phyloP scores from a whole-genome alignment of 2,797 vertebrate species.

The Acrocephalus scirpaceus region DNA sequence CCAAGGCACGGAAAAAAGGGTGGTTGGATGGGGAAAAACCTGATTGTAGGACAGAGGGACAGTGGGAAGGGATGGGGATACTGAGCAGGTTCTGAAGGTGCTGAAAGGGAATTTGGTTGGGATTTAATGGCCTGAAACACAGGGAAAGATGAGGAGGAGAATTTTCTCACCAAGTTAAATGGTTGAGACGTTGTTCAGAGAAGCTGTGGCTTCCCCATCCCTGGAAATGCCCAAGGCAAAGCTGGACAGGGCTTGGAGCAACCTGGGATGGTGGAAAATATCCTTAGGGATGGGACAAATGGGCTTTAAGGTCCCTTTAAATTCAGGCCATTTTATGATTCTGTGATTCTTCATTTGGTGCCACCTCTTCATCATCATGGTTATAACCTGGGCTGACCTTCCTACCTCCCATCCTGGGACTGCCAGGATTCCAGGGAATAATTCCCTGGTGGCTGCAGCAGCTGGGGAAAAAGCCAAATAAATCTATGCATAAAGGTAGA shows the following conservation, averaged over 20 bases:
- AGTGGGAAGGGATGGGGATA: not conserved
- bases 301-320: not conserved
- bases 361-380: not conserved
- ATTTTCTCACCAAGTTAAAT: not conserved
- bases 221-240: not conserved
- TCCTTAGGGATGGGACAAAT: not conserved
- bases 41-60: accelerated
- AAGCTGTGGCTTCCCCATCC: not conserved
- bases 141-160: not conserved
- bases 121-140: not conserved
- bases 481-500: not conserved
- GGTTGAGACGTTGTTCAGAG: not conserved
- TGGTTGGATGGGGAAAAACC: not conserved
- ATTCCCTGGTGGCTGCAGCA: not conserved
- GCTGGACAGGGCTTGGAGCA: not conserved
- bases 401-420: not conserved
- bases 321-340: accelerated
- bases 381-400: not conserved
- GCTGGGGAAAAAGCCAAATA: not conserved
- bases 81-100: not conserved
- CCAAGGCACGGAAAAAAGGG: not conserved
- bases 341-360: no score
- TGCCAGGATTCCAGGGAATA: not conserved
- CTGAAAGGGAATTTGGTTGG: not conserved
- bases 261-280: accelerated